Percentiles rank a stretch among this genome's conserved stretches.
Evolutionary conservation across 1,140 invertebrate genomes (phyloP).

Genomic region (Calliphora vicina): DNA sequence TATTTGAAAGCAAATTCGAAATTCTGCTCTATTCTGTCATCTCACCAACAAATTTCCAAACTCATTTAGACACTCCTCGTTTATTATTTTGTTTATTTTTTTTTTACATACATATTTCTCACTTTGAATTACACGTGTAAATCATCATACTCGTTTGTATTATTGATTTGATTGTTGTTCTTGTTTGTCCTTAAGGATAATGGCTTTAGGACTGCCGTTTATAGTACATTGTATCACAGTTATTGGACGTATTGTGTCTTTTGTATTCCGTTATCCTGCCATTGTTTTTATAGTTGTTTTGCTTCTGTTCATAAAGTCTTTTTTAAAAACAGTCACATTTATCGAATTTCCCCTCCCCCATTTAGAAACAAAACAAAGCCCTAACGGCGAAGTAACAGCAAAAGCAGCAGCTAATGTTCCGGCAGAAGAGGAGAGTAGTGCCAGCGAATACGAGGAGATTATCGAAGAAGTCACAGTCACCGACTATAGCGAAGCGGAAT

Average conservation of each 20-base stretch:
- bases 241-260: neutral
- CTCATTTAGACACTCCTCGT: neutral
- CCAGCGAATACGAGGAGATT: constrained; percentile 62
- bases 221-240: neutral
- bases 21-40: neutral
- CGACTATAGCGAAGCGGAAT: constrained; percentile 52
- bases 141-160: neutral
- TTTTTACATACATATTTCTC: no score
- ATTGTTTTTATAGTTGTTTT: neutral
- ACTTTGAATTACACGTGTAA: neutral
- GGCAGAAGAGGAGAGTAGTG: constrained; percentile 56
- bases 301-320: neutral
- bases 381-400: constrained; percentile 35
- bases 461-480: constrained; percentile 60
- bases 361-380: constrained; percentile 50
- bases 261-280: neutral
- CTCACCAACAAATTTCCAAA: neutral
- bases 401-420: constrained; percentile 44
- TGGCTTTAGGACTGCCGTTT: neutral
- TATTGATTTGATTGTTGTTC: neutral
- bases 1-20: neutral
- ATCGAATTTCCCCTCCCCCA: constrained; percentile 4
- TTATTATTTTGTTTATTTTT: no score
- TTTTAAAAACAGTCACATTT: neutral
- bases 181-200: neutral